phyloP scores from a whole-genome alignment of 2,113 vertebrate species.

The Pseudorasbora parva region DNA sequence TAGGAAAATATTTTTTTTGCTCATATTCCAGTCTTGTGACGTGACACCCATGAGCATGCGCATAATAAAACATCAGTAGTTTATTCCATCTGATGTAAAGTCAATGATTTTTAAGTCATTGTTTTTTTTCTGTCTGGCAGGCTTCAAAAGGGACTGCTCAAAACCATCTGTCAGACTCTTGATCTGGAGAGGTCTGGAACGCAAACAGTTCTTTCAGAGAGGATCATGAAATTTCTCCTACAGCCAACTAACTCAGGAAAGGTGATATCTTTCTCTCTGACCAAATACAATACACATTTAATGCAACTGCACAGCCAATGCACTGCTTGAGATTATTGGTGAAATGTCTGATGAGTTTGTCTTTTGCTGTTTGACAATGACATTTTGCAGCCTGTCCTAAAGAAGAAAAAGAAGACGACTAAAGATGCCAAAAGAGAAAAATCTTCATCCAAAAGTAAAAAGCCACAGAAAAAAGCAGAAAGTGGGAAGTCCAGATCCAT shows the following conservation, averaged over 20 bases:
- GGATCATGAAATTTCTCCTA: conserved; percentile 90
- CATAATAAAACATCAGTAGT: too few species aligned
- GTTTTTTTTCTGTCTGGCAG: conserved; percentile 41
- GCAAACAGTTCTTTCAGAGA: conserved; percentile 85
- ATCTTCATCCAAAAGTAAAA: conserved; percentile 77
- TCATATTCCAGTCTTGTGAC: too few species aligned
- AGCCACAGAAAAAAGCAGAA: conserved; percentile 73
- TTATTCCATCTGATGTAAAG: too few species aligned
- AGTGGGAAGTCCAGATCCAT: conserved; percentile 89
- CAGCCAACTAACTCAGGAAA: conserved; percentile 91
- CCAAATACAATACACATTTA: neutral
- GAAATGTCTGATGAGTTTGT: neutral
- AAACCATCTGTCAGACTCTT: conserved; percentile 88
- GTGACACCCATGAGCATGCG: too few species aligned
- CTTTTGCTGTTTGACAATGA: neutral
- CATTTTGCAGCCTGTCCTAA: conserved; percentile 67
- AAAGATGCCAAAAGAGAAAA: conserved; percentile 83
- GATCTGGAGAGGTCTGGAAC: conserved; percentile 94
- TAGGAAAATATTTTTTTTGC: too few species aligned
- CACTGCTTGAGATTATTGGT: neutral
- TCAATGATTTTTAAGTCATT: neutral
- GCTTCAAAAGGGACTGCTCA: conserved; percentile 69
- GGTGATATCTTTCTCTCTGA: conserved; percentile 71
- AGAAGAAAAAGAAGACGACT: conserved; percentile 75
- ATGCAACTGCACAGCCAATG: neutral